These are phyloP conservation scores for Oenanthe oenanthe DNA, from an alignment of 2,113 vertebrate genomes.

Conservation along the genomic window DNA sequence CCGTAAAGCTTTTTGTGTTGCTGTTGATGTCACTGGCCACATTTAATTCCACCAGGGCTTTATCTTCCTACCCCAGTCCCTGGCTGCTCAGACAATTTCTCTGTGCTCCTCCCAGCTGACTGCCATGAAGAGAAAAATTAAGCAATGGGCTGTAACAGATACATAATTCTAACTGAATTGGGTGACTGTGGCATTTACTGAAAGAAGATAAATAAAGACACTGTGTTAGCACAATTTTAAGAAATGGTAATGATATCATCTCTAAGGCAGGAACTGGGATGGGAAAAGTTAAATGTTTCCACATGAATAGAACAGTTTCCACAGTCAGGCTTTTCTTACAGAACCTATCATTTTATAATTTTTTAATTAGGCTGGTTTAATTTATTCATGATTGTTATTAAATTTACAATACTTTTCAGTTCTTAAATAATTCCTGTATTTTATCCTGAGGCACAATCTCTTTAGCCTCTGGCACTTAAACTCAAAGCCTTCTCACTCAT, in stretches of 20 bases:
- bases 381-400: conserved; percentile 66
- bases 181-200: not conserved
- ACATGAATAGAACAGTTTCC: not conserved
- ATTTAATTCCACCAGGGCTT: not conserved
- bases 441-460: conserved; percentile 46
- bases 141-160: not conserved
- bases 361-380: conserved; percentile 50
- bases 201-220: not conserved
- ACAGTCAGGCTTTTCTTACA: not conserved
- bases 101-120: not conserved
- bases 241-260: rapidly evolving
- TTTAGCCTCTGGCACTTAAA: conserved; percentile 51
- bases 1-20: not conserved
- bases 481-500: conserved; percentile 26
- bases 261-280: not conserved
- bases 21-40: not conserved
- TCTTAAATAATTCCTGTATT: conserved; percentile 66
- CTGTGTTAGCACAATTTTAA: not conserved
- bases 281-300: not conserved
- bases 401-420: conserved; percentile 52
- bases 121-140: not conserved
- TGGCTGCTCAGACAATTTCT: not conserved
- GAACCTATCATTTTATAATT: conserved; percentile 16
- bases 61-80: not conserved
- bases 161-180: not conserved